phyloP scores from a whole-genome alignment of 2,888 invertebrate genomes.

The Parnassius orleans region DNA sequence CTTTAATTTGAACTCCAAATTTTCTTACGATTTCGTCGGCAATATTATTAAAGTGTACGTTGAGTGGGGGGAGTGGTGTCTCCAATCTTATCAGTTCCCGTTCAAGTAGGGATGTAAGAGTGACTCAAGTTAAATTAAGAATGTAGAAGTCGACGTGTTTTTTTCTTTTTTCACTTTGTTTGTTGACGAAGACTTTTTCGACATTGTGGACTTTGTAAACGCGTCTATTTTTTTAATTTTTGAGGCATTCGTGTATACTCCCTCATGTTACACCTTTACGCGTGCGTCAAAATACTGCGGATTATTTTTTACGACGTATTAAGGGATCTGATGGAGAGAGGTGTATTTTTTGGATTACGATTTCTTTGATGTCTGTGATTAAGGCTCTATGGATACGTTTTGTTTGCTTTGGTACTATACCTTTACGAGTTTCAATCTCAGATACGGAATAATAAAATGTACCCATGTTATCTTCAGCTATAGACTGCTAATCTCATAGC shows the following conservation, averaged over 20 bases:
- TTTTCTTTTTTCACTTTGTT: constrained; percentile 69
- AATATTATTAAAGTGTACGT: constrained; percentile 18
- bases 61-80: constrained; percentile 32
- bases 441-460: constrained; percentile 28
- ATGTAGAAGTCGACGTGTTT: constrained; percentile 72
- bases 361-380: constrained; percentile 68
- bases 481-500: background rate
- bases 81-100: constrained; percentile 41
- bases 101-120: constrained; percentile 73
- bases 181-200: constrained; percentile 77
- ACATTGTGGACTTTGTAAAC: constrained; percentile 75
- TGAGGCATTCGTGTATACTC: constrained; percentile 70
- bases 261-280: constrained; percentile 54
- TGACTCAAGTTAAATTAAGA: constrained; percentile 81
- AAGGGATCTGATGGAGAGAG: constrained; percentile 58
- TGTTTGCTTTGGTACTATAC: constrained; percentile 58
- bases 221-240: constrained; percentile 65
- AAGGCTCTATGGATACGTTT: constrained; percentile 63
- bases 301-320: constrained; percentile 58
- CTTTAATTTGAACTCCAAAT: constrained; percentile 43
- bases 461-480: constrained; percentile 4
- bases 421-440: constrained; percentile 29
- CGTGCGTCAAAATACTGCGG: constrained; percentile 47
- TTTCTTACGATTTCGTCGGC: constrained; percentile 31
- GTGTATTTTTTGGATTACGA: constrained; percentile 75